Conservation (phyloP, 1,140 invertebrate species). For the Zophobas morio region DNA sequence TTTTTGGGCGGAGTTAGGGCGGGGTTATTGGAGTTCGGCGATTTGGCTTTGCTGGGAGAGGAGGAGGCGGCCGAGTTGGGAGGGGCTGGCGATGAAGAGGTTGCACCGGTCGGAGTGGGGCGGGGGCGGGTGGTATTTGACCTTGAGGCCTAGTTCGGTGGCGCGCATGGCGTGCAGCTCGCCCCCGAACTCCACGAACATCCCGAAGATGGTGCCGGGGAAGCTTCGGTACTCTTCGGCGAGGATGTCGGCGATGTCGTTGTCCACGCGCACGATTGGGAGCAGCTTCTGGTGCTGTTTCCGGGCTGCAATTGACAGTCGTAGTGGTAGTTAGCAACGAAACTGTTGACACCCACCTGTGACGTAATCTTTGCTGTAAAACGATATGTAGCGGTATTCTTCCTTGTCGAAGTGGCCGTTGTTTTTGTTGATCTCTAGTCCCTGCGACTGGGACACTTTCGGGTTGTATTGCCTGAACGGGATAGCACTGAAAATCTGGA, state of each 20-base stretch:
- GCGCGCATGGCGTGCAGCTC: constrained; percentile 79
- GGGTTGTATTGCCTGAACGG: constrained; percentile 86
- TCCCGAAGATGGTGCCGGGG: constrained; percentile 72
- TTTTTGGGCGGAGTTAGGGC: neutral
- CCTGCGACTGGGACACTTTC: constrained; percentile 72
- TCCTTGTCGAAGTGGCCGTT: constrained; percentile 85
- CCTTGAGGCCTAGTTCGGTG: constrained; percentile 79
- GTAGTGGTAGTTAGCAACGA: no score
- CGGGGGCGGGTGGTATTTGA: constrained; percentile 70
- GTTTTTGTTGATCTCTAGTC: constrained; percentile 82
- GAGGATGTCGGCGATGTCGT: constrained; percentile 73
- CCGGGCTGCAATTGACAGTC: constrained; percentile 70
- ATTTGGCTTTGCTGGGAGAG: constrained; percentile 51
- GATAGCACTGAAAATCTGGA: constrained; percentile 86
- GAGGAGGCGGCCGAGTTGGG: constrained; percentile 63
- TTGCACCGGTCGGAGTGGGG: constrained; percentile 52
- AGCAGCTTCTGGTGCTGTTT: constrained; percentile 73
- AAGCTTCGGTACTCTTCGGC: constrained; percentile 62
- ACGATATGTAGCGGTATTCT: constrained; percentile 82
- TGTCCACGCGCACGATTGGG: constrained; percentile 75
- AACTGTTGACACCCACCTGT: constrained; percentile 68
- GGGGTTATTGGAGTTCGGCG: constrained; percentile 1
- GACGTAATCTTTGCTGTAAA: constrained; percentile 88
- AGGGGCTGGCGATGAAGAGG: constrained; percentile 63
- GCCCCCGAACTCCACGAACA: constrained; percentile 74